Base-by-base conservation (phyloP, 2,113 vertebrate genomes). In the Platysternon megacephalum region DNA sequence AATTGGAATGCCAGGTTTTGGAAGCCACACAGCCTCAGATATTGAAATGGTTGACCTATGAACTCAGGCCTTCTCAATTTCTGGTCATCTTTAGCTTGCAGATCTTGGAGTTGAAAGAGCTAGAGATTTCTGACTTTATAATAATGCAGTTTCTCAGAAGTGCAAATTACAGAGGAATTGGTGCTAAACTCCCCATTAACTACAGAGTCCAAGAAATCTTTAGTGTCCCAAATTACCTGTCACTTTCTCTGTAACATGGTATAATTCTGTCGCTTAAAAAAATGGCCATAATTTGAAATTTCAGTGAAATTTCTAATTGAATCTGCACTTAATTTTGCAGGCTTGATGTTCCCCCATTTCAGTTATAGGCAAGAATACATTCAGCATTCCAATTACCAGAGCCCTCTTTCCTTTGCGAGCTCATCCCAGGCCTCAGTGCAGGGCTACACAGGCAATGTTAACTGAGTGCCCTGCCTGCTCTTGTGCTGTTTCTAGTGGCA, bases 111-210 rank as follows among this genome's bases (percentile, higher is more conserved):
- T 97, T 98, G 98, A 98, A 98, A 98, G 98, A 98, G 98, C 97
- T 95, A 5, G 90, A 95, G 98, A 97, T 98, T 98, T 98, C 98
- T 98, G 98, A 98, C 98, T 98, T 98, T 97, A 95, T 98, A 98
- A 98, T 98, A 98, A 98, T 95, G 96, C 93, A 13, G 85, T 89
- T 98, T 98, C 97, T 98, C 98, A 98, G 98, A 98, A 98, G 98
- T 98, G 98, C 98, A 98, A 98, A 98, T 98, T 98, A 98, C 97
- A 78, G 92, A 96, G 97, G 98, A 97, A 98, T 98, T 98, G 98
- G 98, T 98, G 98, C 98, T 98, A 98, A 98, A 98, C 98, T 98
- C 98, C 97, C 98, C 96, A 98, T 98, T 98, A 98, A 97, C 98
- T 97, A 94, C 39, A 88, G 97, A 98, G 98, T 98, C 98, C 39